phyloP scores from a whole-genome alignment of 2,113 vertebrate species.

The Toxostoma redivivum region DNA sequence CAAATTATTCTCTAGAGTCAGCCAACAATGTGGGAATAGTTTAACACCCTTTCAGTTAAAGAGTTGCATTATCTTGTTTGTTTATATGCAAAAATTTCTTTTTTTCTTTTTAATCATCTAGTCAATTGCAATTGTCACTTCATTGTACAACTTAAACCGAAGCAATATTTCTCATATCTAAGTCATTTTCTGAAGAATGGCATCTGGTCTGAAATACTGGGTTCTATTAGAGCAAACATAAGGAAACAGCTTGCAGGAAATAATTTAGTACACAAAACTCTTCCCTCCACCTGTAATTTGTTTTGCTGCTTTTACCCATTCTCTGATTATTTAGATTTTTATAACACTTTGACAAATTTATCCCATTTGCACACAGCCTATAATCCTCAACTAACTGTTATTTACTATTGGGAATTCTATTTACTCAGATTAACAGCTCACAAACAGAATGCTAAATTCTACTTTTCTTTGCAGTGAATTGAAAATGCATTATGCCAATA shows the following conservation, averaged over 20 bases:
- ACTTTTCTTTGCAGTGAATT: neutral
- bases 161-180: neutral
- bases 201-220: neutral
- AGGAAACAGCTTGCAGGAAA: neutral
- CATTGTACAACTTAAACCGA: neutral
- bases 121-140: neutral
- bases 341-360: neutral
- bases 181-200: neutral
- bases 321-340: neutral
- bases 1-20: neutral
- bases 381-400: neutral
- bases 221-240: neutral
- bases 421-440: neutral
- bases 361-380: neutral
- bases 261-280: neutral
- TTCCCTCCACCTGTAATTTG: neutral
- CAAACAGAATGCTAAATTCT: neutral
- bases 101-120: neutral
- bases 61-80: neutral
- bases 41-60: neutral
- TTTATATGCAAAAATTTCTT: neutral
- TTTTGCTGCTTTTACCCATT: neutral
- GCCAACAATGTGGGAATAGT: neutral
- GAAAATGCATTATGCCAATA: neutral
- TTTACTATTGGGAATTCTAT: neutral